A percentile compares a stretch with the other conserved stretches of the same genome.
Conservation (phyloP, 2,888 invertebrate genomes). For the Smittia aterrima region DNA sequence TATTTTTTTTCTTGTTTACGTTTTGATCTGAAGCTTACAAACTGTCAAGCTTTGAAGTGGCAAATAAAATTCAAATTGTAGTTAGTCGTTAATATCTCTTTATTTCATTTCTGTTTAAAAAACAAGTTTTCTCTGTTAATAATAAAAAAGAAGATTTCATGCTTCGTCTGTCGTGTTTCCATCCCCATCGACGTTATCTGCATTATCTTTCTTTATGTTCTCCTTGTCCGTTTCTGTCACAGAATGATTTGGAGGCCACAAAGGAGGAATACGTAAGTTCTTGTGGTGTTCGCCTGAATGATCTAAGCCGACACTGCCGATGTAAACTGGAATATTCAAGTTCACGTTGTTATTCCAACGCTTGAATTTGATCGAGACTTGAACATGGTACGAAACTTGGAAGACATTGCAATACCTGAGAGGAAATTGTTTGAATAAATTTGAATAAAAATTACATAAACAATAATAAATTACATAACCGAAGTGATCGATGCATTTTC, state of each 20-base stretch:
- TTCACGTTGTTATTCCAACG: not conserved
- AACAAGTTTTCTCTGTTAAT: too few species aligned
- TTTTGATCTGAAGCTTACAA: too few species aligned
- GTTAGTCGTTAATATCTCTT: too few species aligned
- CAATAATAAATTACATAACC: too few species aligned
- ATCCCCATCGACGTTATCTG: not conserved
- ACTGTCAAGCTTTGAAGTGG: too few species aligned
- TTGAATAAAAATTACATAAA: too few species aligned
- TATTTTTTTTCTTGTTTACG: too few species aligned
- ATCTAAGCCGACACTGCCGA: not conserved
- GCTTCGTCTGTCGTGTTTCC: not conserved
- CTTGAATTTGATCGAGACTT: constrained; percentile 17
- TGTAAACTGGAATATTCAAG: constrained; percentile 13
- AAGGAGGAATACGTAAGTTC: not conserved
- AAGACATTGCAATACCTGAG: constrained; percentile 22
- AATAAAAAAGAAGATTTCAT: too few species aligned
- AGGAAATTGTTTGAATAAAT: too few species aligned
- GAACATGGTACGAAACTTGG: constrained; percentile 25
- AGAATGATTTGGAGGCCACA: constrained; percentile 3
- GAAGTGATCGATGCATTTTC: not conserved
- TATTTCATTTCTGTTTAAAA: too few species aligned
- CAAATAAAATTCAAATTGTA: too few species aligned
- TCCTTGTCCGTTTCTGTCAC: not conserved
- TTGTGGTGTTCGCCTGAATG: not conserved
- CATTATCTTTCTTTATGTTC: not conserved